These are phyloP conservation scores for Rhinatrema bivittatum DNA, from an alignment of 2,797 vertebrate species.

Conservation along the genomic window DNA sequence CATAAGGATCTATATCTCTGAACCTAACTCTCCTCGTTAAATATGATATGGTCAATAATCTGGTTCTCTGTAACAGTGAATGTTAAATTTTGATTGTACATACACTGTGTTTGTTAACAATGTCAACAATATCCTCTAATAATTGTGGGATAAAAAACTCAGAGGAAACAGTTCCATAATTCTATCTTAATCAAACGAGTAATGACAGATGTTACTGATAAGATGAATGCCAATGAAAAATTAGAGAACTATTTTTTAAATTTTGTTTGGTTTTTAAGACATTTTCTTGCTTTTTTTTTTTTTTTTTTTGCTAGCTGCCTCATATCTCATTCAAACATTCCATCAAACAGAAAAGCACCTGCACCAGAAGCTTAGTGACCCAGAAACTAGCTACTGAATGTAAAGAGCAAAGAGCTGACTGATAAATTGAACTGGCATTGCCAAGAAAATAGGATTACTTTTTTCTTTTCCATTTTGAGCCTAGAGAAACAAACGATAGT, in stretches of 20 bases:
- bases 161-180: no score
- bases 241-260: constrained; percentile 23
- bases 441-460: no score
- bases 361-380: background rate
- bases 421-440: no score
- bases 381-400: background rate
- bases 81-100: constrained; percentile 25
- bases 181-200: no score
- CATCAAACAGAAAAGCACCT: constrained; percentile 4
- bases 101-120: no score
- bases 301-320: constrained; percentile 3
- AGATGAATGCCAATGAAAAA: no score
- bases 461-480: no score
- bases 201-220: no score
- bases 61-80: constrained; percentile 40
- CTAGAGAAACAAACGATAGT: no score
- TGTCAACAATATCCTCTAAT: no score
- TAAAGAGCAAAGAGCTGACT: constrained; percentile 8
- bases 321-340: constrained; percentile 9
- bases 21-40: constrained; percentile 37
- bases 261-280: constrained; percentile 16
- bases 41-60: constrained; percentile 43
- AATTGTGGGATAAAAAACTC: no score
- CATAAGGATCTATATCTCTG: constrained; percentile 32
- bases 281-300: constrained; percentile 10